Conservation (phyloP, 2,113 vertebrate species). For the Cyrtonyx montezumae region DNA sequence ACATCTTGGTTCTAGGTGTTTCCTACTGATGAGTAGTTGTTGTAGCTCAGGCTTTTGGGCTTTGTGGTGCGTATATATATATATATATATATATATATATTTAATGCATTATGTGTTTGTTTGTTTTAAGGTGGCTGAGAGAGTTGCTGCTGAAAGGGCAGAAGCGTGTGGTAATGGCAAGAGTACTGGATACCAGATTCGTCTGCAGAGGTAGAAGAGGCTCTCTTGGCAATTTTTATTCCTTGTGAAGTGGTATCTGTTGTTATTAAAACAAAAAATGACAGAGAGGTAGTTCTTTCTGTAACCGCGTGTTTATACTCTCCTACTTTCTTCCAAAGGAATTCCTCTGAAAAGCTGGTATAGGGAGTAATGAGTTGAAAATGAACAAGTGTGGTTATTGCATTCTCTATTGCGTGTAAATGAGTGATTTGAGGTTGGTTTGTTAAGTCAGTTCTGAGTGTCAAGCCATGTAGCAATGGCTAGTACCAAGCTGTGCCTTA, state of each 20-base stretch:
- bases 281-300: not conserved
- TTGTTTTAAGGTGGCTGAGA: slow-evolving; percentile 89
- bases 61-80: not conserved
- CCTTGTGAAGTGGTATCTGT: accelerated
- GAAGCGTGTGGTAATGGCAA: slow-evolving; percentile 89
- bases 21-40: not conserved
- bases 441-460: not conserved
- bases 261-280: not conserved
- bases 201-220: slow-evolving; percentile 88
- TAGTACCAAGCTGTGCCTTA: not conserved
- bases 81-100: not conserved
- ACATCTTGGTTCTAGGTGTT: not conserved
- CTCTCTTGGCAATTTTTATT: not conserved
- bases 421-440: not conserved
- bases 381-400: accelerated
- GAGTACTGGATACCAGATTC: slow-evolving; percentile 97
- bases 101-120: not conserved
- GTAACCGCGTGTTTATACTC: not conserved
- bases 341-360: not conserved
- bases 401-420: accelerated
- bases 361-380: not conserved
- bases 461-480: not conserved
- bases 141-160: slow-evolving; percentile 92
- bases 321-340: not conserved
- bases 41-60: not conserved